Evolutionary conservation across 2,888 invertebrate genomes (phyloP).

Genomic region (Andrena hattorfiana): DNA sequence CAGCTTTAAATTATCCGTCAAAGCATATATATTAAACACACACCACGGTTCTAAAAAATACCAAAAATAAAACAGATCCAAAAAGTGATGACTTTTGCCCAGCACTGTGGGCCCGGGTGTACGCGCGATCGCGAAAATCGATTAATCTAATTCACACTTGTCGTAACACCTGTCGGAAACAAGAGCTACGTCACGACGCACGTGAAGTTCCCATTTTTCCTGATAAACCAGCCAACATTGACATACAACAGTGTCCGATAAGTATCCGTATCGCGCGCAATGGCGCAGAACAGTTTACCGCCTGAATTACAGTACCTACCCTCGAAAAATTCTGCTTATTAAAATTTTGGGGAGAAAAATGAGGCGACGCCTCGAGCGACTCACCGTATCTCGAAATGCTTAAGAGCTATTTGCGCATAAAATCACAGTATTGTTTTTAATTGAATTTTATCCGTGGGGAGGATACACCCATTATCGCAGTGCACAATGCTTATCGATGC

Average conservation of each 20-base stretch:
- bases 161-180: neutral
- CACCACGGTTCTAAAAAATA: too few relatives aligned
- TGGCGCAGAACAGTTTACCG: neutral
- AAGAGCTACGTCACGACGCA: neutral
- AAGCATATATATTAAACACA: too few relatives aligned
- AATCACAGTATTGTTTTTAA: neutral
- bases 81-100: too few relatives aligned
- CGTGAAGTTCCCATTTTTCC: neutral
- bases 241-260: neutral
- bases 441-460: neutral
- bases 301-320: too few relatives aligned
- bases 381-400: neutral
- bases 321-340: too few relatives aligned
- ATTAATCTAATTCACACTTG: neutral
- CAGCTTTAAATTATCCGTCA: too few relatives aligned
- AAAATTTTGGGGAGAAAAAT: neutral
- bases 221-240: neutral
- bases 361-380: neutral
- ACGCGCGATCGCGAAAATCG: neutral
- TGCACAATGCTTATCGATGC: conserved; percentile 2
- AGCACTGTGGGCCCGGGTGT: neutral
- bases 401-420: neutral
- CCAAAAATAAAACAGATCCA: too few relatives aligned
- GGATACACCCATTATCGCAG: neutral
- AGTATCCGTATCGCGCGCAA: neutral